Conservation (phyloP, 92 coral and sea anemone species). For the Bergia puertoricense region DNA sequence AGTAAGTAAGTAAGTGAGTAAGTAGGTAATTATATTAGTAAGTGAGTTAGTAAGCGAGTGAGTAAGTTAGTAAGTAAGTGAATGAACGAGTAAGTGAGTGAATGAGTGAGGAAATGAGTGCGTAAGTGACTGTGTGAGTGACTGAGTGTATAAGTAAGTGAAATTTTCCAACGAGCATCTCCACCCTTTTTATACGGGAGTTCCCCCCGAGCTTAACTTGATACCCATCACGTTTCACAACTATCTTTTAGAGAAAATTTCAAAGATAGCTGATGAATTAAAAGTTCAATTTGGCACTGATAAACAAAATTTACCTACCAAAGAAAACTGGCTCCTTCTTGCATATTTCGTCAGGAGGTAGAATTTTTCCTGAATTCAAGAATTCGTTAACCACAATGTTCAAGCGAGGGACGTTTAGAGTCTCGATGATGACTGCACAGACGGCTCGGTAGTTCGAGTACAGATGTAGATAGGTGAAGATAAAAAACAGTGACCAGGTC, state of each 20-base stretch:
- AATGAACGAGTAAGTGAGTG: no score
- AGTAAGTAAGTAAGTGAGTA: no score
- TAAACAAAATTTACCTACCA: slow-evolving; percentile 57
- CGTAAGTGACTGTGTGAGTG: no score
- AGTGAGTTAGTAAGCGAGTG: no score
- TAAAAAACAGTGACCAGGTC: slow-evolving; percentile 89
- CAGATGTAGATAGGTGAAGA: slow-evolving; percentile 90
- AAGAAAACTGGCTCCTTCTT: slow-evolving; percentile 83
- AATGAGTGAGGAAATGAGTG: no score
- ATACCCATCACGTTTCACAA: slow-evolving; percentile 6
- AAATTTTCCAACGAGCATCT: no score
- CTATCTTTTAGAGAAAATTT: slow-evolving; percentile 38
- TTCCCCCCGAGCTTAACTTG: no score
- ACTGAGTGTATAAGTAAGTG: no score
- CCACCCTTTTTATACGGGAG: no score
- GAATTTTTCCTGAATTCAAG: slow-evolving; percentile 60
- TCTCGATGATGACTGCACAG: slow-evolving; percentile 95
- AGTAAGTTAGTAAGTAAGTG: no score
- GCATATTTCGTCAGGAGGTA: slow-evolving; percentile 84
- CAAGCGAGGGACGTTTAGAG: slow-evolving; percentile 82
- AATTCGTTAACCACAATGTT: slow-evolving; percentile 77
- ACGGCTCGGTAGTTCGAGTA: slow-evolving; percentile 96
- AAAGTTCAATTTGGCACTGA: background rate
- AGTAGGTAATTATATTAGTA: no score
- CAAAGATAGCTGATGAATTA: background rate